Evolutionary conservation across 2,888 invertebrate species (phyloP), one percentile per base, ranked within the genome.

Genomic region (Eulithis prunata): DNA sequence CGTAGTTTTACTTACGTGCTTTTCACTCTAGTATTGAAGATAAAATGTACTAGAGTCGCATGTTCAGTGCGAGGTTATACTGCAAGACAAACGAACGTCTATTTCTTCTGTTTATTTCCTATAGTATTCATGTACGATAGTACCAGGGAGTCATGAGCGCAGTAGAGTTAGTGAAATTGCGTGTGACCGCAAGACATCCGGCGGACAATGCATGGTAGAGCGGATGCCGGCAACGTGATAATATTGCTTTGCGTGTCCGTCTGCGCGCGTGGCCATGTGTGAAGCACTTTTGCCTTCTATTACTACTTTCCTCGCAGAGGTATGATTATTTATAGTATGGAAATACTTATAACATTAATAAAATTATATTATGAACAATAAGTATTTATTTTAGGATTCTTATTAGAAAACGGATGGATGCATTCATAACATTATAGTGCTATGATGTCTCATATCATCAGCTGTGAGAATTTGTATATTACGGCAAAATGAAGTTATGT

Each of bases 131-230:
- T 45, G 54, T 53, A 51, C 49, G 51, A 55, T 56, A 49, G 54
- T 85, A 87, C 85, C 79, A 87, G 84, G 86, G 79, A 79, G 80
- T 78, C 82, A 86, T 78, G 77, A 81, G 74, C 71, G 74, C 75
- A 74, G 79, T 79, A 80, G 83, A 87, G 87, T 87, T 90, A 89
- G 89, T 90, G 91, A 91, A 91, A 91, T 91, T 90, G 89, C 89
- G 88, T 89, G 89, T 86, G 90, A 93, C 92, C 92, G 85, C 91
- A 93, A 91, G 90, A 91, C 90, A 90, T 91, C 91, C 92, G 91
- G 90, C 84, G 88, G 86, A 87, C 89, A 88, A 88, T 87, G 82
- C 83, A 80, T 65, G 83, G 60, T 62, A 70, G 68, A 71, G 70
- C 71, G 91, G 91, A 91, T 90, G 90, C 88, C 83, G 83, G 87